Evolutionary conservation across 2,888 invertebrate species (phyloP).

Genomic region (Chymomyza amoena): DNA sequence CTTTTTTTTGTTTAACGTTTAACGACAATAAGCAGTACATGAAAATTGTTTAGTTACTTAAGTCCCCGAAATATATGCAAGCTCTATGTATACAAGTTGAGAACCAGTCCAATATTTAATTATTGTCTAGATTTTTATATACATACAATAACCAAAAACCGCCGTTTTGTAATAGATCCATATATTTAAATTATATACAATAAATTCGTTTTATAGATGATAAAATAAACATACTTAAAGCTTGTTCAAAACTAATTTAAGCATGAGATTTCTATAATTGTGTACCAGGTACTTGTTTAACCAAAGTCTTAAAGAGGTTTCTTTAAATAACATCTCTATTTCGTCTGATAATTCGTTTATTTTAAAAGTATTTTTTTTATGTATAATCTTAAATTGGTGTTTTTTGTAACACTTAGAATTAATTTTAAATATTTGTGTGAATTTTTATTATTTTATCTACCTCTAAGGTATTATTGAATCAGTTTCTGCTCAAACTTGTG

Average conservation of each 20-base stretch:
- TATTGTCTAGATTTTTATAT: neutral
- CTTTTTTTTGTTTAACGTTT: neutral
- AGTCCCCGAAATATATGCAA: neutral
- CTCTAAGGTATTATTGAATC: no score
- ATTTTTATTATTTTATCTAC: no score
- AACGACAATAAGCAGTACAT: neutral
- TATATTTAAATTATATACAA: conserved; percentile 24
- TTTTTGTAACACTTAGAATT: no score
- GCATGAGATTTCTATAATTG: no score
- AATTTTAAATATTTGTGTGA: no score
- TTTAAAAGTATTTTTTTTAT: no score
- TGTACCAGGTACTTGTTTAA: no score
- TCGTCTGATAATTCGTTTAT: no score
- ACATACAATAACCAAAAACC: conserved; percentile 23
- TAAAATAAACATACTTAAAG: conserved; percentile 39
- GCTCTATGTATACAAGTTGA: neutral
- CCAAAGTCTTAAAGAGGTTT: no score
- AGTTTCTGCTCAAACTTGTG: no score
- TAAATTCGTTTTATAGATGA: conserved; percentile 39
- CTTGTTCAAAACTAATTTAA: conserved; percentile 34
- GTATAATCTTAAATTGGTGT: no score
- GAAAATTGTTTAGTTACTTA: neutral
- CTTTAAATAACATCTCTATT: no score
- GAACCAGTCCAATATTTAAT: neutral
- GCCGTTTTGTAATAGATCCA: conserved; percentile 13